phyloP scores from a whole-genome alignment of 2,797 vertebrate species.

The Phaenicophaeus curvirostris region DNA sequence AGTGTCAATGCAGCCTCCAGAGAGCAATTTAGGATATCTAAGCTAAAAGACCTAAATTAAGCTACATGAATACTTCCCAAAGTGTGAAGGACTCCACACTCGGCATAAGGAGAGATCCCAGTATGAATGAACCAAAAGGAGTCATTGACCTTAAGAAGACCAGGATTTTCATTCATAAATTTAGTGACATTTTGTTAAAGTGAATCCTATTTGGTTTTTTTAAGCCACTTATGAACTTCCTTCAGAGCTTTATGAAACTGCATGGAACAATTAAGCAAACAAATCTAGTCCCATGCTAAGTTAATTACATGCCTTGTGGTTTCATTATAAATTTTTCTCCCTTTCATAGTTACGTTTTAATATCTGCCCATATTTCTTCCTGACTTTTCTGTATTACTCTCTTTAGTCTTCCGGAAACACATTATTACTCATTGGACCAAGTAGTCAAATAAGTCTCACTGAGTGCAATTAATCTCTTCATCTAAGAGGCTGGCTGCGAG shows the following conservation, averaged over 20 bases:
- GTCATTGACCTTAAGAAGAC: slow-evolving; percentile 11
- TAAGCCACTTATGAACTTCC: slow-evolving; percentile 20
- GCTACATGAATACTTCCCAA: background rate
- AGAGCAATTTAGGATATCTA: slow-evolving; percentile 25
- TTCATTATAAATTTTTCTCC: slow-evolving; percentile 39
- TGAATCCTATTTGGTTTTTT: background rate
- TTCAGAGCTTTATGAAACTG: slow-evolving; percentile 48
- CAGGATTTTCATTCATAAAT: slow-evolving; percentile 47
- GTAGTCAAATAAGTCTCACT: slow-evolving; percentile 30
- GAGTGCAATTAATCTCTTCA: slow-evolving; percentile 45
- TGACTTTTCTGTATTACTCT: slow-evolving; percentile 55
- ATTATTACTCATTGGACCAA: slow-evolving; percentile 57
- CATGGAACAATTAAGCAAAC: slow-evolving; percentile 62
- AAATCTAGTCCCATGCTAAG: slow-evolving; percentile 54
- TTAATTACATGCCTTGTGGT: slow-evolving; percentile 61
- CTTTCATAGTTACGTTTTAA: slow-evolving; percentile 56
- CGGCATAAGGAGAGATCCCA: background rate
- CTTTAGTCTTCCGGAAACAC: slow-evolving; percentile 53
- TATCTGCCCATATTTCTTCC: slow-evolving; percentile 55
- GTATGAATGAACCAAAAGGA: slow-evolving; percentile 42
- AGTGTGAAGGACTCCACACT: background rate
- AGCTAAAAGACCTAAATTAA: slow-evolving; percentile 34
- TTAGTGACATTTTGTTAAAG: slow-evolving; percentile 37
- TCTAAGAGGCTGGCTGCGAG: background rate
- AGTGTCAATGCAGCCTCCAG: background rate